Evolutionary conservation across 2,888 invertebrate species (phyloP).

Genomic region (Drosophila limbata): DNA sequence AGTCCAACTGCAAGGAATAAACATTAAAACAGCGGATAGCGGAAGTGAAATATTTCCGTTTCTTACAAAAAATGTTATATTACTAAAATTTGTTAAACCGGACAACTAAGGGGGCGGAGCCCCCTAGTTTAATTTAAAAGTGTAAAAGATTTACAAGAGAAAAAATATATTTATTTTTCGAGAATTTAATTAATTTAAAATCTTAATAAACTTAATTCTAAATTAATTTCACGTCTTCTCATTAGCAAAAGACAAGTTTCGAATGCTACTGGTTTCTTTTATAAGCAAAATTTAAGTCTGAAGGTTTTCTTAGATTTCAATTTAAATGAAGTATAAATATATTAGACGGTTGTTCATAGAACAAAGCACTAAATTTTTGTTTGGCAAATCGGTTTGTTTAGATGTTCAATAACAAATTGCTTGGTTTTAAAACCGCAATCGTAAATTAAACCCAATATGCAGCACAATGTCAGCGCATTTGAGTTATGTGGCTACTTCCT

Average conservation of each 20-base stretch:
- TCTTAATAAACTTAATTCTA: not conserved
- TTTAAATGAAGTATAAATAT: not conserved
- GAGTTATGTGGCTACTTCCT: conserved; percentile 60
- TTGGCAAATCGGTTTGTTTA: conserved; percentile 16
- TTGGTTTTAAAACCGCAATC: conserved; percentile 35
- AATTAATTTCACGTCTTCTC: not conserved
- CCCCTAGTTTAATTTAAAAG: too few relatives aligned
- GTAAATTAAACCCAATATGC: conserved; percentile 48
- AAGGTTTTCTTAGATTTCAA: not conserved
- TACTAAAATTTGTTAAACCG: too few relatives aligned
- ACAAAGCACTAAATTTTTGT: not conserved
- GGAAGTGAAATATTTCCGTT: too few relatives aligned
- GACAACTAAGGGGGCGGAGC: too few relatives aligned
- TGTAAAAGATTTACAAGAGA: not conserved
- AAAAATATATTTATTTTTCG: not conserved
- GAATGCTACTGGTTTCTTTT: conserved; percentile 11
- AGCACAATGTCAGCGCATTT: conserved; percentile 50
- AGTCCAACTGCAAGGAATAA: too few relatives aligned
- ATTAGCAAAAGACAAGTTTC: not conserved
- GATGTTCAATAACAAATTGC: conserved; percentile 37
- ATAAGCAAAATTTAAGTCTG: not conserved
- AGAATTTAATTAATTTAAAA: not conserved
- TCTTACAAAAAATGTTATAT: too few relatives aligned
- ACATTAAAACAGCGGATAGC: too few relatives aligned
- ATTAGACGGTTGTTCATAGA: not conserved